Base-by-base conservation (phyloP, 2,888 invertebrate genomes). In the Onchidella celtica region DNA sequence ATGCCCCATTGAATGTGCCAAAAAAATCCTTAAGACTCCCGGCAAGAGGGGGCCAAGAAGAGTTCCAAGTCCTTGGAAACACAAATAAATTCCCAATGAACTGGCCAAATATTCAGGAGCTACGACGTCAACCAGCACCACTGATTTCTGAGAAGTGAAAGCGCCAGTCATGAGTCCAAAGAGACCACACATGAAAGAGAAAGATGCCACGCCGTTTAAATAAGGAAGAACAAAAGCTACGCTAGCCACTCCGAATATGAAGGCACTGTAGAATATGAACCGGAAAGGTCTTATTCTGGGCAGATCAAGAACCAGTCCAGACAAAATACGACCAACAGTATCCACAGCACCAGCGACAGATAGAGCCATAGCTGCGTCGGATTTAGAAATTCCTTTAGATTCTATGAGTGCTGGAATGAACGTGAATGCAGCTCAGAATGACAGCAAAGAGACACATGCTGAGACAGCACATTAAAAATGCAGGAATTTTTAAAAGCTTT, bases 131-230 rank as follows among this genome's bases (percentile, higher is more conserved):
- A 91, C 89, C 38, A 89, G 81, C 0, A 90, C 85, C 6, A 91
- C 89, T 4, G 89, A 88, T 77, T 90, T 90, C 85, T 90, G 91
- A 2, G 90, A 88, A n/a, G 89, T 85, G 66, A 88, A 89, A 11
- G 86, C 84, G 24, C 91, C 91, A 6, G 88, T 87, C 38, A 89
- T 66, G 3, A 90, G 36, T 0, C 90, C 90, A 79, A 89, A 90
- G 6, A 86, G 34, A 57, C 77, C 86, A 79, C 86, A 85, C 0
- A 88, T 72, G 2, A 87, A 32, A 14, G 82, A 83, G 79, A 89
- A 86, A 27, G 84, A 78, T 9, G 73, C 73, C 81, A 88, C 89
- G 3, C 73, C 84, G 32, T 66, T 57, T 32, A 77, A 17, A 2
- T 55, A 77, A 24, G 77, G 77, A 34, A 77, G 36, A n/a, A 77